Evolutionary conservation across 2,888 invertebrate species (phyloP).

Genomic region (Meiosimyza platycephala): DNA sequence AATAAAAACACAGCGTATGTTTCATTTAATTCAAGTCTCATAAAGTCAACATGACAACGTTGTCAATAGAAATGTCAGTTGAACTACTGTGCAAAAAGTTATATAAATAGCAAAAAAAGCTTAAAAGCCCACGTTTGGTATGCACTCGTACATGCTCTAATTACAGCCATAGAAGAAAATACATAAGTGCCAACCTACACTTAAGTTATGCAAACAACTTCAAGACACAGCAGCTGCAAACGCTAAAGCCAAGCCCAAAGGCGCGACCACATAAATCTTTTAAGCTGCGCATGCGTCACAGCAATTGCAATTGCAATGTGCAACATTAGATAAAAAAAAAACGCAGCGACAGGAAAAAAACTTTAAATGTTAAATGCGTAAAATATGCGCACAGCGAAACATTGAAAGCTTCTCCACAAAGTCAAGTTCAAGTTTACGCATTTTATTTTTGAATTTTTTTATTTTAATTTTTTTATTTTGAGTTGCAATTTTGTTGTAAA

Average conservation of each 20-base stretch:
- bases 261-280: slow-evolving; percentile 21
- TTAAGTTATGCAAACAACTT: slow-evolving; percentile 3
- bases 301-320: not conserved
- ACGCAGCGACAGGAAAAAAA: not conserved
- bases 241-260: slow-evolving; percentile 41
- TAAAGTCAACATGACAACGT: not conserved
- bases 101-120: not conserved
- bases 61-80: slow-evolving; percentile 1
- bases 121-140: slow-evolving; percentile 19
- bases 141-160: not conserved
- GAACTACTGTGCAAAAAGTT: slow-evolving; percentile 17
- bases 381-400: not conserved
- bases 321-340: not conserved
- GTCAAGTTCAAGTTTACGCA: slow-evolving; percentile 48
- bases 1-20: too few species aligned
- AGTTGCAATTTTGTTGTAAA: not conserved
- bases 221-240: slow-evolving; percentile 10
- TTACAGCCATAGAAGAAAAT: not conserved
- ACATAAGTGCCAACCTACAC: not conserved
- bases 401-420: slow-evolving; percentile 13
- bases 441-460: not conserved
- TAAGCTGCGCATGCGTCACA: slow-evolving; percentile 38
- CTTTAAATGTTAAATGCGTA: not conserved
- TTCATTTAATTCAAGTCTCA: too few species aligned
- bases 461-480: not conserved